Conservation (phyloP, 2,113 vertebrate genomes). For the Perognathus longimembris region DNA sequence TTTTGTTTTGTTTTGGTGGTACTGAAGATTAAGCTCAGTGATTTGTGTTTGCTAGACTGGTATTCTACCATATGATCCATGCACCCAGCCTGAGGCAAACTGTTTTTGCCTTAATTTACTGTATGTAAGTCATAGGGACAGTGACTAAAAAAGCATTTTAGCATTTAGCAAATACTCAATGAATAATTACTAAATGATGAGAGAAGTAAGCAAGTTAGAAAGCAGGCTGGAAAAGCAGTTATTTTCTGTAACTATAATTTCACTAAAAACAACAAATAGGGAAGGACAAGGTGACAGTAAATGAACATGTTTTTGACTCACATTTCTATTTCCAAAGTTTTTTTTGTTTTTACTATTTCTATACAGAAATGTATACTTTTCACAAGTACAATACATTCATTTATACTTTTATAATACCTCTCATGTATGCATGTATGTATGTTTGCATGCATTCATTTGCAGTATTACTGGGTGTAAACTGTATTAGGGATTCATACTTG, state of each 20-base stretch:
- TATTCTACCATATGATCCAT: no score
- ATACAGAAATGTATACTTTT: background rate
- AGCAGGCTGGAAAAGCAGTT: background rate
- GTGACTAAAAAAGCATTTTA: background rate
- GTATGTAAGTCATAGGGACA: background rate
- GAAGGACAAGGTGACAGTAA: slow-evolving; percentile 30
- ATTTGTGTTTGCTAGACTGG: no score
- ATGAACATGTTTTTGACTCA: slow-evolving; percentile 19
- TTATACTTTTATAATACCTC: slow-evolving; percentile 15
- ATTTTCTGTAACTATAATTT: background rate
- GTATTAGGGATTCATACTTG: no score
- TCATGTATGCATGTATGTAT: no score
- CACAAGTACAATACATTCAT: slow-evolving; percentile 5
- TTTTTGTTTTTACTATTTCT: background rate
- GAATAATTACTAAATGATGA: background rate
- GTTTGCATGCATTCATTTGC: no score
- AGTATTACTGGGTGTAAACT: no score
- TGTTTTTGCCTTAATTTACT: background rate
- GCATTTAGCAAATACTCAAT: background rate
- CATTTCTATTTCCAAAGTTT: background rate
- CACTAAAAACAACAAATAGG: slow-evolving; percentile 31
- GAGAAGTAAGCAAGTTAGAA: background rate
- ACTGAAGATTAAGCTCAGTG: no score
- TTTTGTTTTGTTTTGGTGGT: no score
- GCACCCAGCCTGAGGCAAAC: no score